These are phyloP conservation scores for Ips typographus DNA, from an alignment of 1,140 invertebrate genomes.

Conservation along the genomic window DNA sequence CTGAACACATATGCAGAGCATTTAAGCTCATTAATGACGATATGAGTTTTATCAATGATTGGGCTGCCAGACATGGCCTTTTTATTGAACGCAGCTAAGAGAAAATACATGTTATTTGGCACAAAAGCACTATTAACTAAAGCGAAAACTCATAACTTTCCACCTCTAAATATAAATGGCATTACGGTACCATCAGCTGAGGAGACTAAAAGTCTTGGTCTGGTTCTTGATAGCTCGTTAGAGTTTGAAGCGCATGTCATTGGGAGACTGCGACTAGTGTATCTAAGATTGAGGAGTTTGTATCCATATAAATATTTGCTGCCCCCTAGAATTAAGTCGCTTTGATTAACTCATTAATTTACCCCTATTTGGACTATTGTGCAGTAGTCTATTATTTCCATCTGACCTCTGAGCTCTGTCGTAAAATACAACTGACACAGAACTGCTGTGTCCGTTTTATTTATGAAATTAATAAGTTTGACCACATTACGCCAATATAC, in stretches of 20 bases:
- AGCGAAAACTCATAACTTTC: neutral
- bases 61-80: neutral
- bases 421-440: neutral
- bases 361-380: neutral
- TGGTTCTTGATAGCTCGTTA: neutral
- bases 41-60: neutral
- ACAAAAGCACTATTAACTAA: neutral
- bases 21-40: neutral
- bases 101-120: neutral
- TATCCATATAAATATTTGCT: neutral
- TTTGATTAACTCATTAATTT: neutral
- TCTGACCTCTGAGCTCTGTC: neutral
- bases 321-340: neutral
- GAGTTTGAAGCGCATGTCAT: neutral
- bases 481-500: neutral
- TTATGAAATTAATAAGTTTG: neutral
- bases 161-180: neutral
- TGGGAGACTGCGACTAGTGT: neutral
- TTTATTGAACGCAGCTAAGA: neutral
- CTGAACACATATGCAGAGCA: neutral
- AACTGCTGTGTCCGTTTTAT: neutral
- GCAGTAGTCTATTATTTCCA: neutral
- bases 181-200: neutral
- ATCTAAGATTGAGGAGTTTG: neutral
- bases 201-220: neutral